Evolutionary conservation across 2,113 vertebrate species (phyloP), one percentile per base, ranked within the genome.

Genomic region (Carollia perspicillata): DNA sequence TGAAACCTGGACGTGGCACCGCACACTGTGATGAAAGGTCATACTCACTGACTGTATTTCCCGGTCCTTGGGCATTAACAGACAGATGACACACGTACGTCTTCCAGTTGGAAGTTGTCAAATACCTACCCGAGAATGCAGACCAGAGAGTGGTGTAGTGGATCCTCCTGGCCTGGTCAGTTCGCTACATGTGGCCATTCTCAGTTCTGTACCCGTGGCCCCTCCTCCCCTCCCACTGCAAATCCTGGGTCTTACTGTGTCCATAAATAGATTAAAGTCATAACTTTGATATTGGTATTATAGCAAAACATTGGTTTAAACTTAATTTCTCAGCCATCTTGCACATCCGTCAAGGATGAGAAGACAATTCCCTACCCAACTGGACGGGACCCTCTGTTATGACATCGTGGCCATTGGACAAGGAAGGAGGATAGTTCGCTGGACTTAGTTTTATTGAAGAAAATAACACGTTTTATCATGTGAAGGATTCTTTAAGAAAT

Each of bases 261-360:
- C 16, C 26, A 17, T 84, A 92, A 89, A 63, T 65, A 58, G 28
- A 60, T 78, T 17, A 80, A 8, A 78, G 20, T 69, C 33, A 33
- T 72, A 42, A 53, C 87, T 94, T 90, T 95, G 69, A 37, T 89
- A 6, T 72, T 71, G 22, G 4, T 63, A 58, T 91, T 75, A 4
- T 28, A 84, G 18, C 89, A 84, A 95, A 92, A 75, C 47, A 37
- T 5, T 90, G 13, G n/a, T 69, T 96, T 91, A 63, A 86, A 84
- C 9, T 90, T 60, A 14, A 22, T 78, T 51, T 84, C 9, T 66
- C 9, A 44, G 16, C 37, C 20, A 7, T 93, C 40, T 90, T 51
- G 8, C 72, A 33, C 63, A 42, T 80, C 55, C 83, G 1, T 10
- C n/a, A 51, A 53, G 17, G 63, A 65, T 78, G n/a, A 89, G 42